These are phyloP conservation scores for Lota lota DNA, from an alignment of 2,113 vertebrate genomes.

Conservation along the genomic window DNA sequence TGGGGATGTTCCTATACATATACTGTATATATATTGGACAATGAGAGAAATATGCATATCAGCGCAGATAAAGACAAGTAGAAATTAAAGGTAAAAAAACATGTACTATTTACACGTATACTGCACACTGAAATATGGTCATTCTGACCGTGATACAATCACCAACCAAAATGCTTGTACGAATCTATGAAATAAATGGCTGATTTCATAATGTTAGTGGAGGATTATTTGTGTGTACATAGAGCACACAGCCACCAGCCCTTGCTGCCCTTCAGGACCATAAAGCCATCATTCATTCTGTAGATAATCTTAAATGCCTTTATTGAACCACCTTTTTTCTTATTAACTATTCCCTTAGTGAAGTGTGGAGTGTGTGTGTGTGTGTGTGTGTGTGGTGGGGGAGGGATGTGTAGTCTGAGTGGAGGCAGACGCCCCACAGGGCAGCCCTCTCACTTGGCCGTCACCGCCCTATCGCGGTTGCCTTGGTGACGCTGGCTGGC, in stretches of 20 bases:
- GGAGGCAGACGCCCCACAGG: constrained; percentile 65
- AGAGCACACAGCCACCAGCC: constrained; percentile 36
- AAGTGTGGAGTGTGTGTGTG: constrained; percentile 21
- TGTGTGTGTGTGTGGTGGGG: constrained; percentile 2
- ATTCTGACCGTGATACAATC: too few species aligned
- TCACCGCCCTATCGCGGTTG: constrained; percentile 61
- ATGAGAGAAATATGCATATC: too few species aligned
- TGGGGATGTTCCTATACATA: too few species aligned
- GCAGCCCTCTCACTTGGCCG: constrained; percentile 50
- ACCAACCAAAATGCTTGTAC: too few species aligned
- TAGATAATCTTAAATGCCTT: constrained; percentile 68
- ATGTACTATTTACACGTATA: too few species aligned
- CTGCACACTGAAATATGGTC: too few species aligned
- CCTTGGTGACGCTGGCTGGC: constrained; percentile 80
- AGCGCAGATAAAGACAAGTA: too few species aligned
- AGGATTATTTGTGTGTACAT: constrained; percentile 56
- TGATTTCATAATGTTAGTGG: constrained; percentile 48
- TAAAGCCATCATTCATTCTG: constrained; percentile 71
- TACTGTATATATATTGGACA: too few species aligned
- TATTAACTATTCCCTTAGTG: constrained; percentile 69
- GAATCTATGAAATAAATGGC: too few species aligned
- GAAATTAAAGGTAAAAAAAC: too few species aligned
- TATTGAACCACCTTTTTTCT: constrained; percentile 67
- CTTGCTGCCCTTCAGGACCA: constrained; percentile 50
- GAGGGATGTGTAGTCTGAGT: constrained; percentile 34